Evolutionary conservation across 2,113 vertebrate genomes (phyloP).

Genomic region (Anseranas semipalmata): DNA sequence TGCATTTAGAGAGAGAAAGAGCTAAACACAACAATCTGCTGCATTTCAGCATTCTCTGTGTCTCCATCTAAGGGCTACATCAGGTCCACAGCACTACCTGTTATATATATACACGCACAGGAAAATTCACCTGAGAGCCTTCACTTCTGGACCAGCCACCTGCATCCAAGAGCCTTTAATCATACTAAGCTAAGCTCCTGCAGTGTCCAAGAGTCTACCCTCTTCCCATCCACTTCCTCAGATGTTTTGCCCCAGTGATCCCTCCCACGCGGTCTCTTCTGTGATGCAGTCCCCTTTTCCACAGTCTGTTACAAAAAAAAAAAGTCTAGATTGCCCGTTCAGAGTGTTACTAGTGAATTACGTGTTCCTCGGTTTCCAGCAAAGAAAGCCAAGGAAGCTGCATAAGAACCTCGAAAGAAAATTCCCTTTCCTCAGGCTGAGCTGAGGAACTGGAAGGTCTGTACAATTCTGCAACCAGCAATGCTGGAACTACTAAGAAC

Average conservation of each 20-base stretch:
- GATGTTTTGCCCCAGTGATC: background rate
- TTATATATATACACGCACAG: background rate
- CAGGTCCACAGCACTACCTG: background rate
- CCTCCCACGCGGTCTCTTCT: background rate
- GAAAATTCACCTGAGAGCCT: background rate
- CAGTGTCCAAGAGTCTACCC: rapidly evolving
- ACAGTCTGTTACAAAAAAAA: background rate
- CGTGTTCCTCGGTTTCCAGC: background rate
- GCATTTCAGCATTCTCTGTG: background rate
- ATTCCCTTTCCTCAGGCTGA: background rate
- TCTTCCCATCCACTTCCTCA: background rate
- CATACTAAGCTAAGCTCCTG: background rate
- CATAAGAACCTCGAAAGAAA: background rate
- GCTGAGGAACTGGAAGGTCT: background rate
- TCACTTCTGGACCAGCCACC: background rate
- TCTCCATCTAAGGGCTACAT: background rate
- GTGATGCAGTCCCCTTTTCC: background rate
- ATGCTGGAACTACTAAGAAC: background rate
- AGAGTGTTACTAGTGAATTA: background rate
- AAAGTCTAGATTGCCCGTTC: background rate
- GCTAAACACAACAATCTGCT: background rate
- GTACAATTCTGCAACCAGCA: background rate
- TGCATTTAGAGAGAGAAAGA: background rate
- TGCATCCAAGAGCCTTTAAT: background rate
- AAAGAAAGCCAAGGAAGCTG: background rate